Evolutionary conservation across 2,113 vertebrate genomes (phyloP), one percentile per base, ranked within the genome.

Genomic region (Menura novaehollandiae): DNA sequence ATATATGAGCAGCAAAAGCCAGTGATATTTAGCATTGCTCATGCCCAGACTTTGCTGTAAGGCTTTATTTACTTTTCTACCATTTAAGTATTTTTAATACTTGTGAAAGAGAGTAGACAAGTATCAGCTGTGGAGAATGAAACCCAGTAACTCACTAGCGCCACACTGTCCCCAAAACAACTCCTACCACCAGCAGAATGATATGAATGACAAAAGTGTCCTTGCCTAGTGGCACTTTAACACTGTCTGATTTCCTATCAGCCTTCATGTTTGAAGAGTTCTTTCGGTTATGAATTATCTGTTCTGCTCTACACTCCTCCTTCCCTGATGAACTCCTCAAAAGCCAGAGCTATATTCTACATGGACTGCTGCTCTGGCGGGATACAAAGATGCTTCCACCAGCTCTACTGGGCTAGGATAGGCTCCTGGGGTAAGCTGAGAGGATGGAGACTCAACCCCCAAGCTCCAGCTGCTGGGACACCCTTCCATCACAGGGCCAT

Each of bases 401-500:
- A 81, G 75, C 69, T 58, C 20, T 69, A 10, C 12, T 64, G 66
- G 32, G 66, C 32, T 56, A 11, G 15, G 35, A 21, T 7, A 41
- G 33, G 33, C 46, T 83, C 46, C 44, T n/a, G 35, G 32, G 30
- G 9, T 49, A 53, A 82, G 49, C 59, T 77, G 32, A 73, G 43
- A 39, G 47, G 64, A 55, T 27, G 24, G 28, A 66, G 20, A 60
- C 35, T 81, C 0, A 0, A 55, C 2, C 3, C 9, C 13, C 35
- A 55, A 37, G 51, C 44, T 74, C 37, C 28, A 86, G 51, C 16
- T 7, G 6, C 41, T 78, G 39, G 1, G 9, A 39, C 39, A 78
- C 2, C 32, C 13, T 27, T 83, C 39, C 51, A 44, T 32, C 24
- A 30, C 1, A 0, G 20, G 32, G 66, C 30, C 0, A 1, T 33